Evolutionary conservation across 2,888 invertebrate species (phyloP), one percentile per base, ranked within the genome.

Genomic region (Amiota mariae): DNA sequence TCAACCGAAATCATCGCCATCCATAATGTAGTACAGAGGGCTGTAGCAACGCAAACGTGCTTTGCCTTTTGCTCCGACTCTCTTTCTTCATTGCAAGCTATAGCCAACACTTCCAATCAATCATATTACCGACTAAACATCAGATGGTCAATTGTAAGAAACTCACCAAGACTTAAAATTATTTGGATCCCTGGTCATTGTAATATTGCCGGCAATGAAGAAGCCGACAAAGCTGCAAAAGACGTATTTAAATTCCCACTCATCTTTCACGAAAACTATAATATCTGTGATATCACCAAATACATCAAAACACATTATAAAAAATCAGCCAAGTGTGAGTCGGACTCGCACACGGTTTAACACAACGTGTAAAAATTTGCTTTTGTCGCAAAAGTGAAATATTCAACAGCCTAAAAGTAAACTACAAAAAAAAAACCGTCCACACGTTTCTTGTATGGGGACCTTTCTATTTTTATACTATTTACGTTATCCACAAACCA

Each of bases 141-240:
- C 13, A 54, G 54, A 12, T n/a, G n/a, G 54, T n/a, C 54, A 54
- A 1, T 54, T 8, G 11, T 54, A 54, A 54, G 15, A 6, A 54
- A 54, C 15, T 54, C 13, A 4, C 54, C 54, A 54, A 54, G 15
- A 54, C n/a, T 54, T 10, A 54, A 54, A 54, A 8, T 54, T 15
- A 13, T 54, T n/a, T 54, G 54, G n/a, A 54, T 54, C 54, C 54
- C 54, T 8, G 54, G 54, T 1, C 54, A 54, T 54, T 54, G 54
- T n/a, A 54, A 54, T 1, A 54, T 54, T 13, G 54, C 13, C 6
- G 11, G 54, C 54, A 54, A 54, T 2, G 54, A 54, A 54, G 54
- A 54, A 54, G 54, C 54, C 13, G 54, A 54, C n/a, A 54, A 54
- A 54, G 54, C 54, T 54, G 54, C 54, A n/a, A 54, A 54, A 54